Conservation (phyloP, 2,797 vertebrate genomes). For the Myotis daubentonii region DNA sequence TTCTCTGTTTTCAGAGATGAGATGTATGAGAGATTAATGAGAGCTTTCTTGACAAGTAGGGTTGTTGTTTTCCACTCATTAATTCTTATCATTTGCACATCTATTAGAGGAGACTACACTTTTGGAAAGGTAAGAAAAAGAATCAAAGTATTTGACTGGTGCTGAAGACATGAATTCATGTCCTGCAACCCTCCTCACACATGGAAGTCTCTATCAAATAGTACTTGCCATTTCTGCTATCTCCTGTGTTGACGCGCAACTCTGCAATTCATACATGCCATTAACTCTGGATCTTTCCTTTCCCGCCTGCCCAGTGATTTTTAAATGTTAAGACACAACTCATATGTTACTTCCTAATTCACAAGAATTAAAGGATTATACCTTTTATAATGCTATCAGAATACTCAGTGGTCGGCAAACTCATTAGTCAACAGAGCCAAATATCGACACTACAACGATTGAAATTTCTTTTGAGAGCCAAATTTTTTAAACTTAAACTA, state of each 20-base stretch:
- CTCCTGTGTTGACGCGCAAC: neutral
- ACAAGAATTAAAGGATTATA: neutral
- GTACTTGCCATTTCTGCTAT: neutral
- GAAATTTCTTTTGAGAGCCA: too few relatives aligned
- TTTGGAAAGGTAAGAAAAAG: neutral
- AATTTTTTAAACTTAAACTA: too few relatives aligned
- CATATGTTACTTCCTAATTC: neutral
- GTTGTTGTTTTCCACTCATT: neutral
- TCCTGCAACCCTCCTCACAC: neutral
- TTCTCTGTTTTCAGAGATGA: neutral
- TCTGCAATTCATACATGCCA: neutral
- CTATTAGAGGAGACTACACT: neutral
- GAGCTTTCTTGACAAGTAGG: neutral
- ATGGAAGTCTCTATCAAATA: neutral
- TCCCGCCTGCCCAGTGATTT: neutral
- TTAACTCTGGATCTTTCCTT: neutral
- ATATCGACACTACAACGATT: too few relatives aligned
- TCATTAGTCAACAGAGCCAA: too few relatives aligned
- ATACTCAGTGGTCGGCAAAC: neutral
- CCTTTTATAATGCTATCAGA: neutral
- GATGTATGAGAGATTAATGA: neutral
- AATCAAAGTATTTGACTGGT: neutral
- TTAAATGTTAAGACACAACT: neutral
- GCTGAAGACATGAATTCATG: neutral
- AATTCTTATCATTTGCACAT: neutral